phyloP scores from a whole-genome alignment of 1,140 invertebrate species.

The Penaeus indicus region DNA sequence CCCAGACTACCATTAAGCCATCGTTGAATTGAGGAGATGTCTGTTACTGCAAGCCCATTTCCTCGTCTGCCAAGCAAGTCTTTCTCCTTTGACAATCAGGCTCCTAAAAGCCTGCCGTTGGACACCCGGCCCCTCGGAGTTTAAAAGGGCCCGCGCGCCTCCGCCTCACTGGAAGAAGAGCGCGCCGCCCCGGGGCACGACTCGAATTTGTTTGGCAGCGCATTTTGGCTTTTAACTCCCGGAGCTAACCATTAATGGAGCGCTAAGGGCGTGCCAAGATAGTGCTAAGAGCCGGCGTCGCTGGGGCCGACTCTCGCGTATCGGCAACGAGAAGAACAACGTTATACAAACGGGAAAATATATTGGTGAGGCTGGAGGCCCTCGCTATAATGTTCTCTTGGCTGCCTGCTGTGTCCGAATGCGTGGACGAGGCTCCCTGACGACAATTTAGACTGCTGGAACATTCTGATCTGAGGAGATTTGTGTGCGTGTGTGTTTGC shows the following conservation, averaged over 20 bases:
- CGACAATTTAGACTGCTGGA: no score
- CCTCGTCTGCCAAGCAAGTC: slow-evolving; percentile 53
- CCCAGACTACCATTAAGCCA: slow-evolving; percentile 43
- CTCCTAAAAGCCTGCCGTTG: slow-evolving; percentile 45
- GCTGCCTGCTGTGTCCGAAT: slow-evolving; percentile 48
- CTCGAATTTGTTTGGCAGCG: slow-evolving; percentile 61
- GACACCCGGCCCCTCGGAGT: slow-evolving; percentile 5
- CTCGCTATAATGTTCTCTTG: slow-evolving; percentile 53
- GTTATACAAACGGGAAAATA: slow-evolving; percentile 17
- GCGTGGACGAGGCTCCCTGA: not conserved
- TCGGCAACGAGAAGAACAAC: not conserved
- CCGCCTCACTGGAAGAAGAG: slow-evolving; percentile 47
- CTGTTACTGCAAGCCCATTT: slow-evolving; percentile 44
- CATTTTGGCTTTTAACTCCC: slow-evolving; percentile 63
- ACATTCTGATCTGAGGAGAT: no score
- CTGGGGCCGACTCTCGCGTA: slow-evolving; percentile 31
- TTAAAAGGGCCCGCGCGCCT: slow-evolving; percentile 34
- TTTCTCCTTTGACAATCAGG: slow-evolving; percentile 62
- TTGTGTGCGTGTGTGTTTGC: no score
- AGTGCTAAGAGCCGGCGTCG: slow-evolving; percentile 24
- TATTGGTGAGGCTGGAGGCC: not conserved
- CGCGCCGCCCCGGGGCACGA: slow-evolving; percentile 24
- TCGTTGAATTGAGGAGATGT: slow-evolving; percentile 31
- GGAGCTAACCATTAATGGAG: slow-evolving; percentile 60
- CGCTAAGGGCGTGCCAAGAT: slow-evolving; percentile 29